Evolutionary conservation across 1,140 invertebrate species (phyloP), one percentile per base, ranked within the genome.

Genomic region (Drosophila murphyi): DNA sequence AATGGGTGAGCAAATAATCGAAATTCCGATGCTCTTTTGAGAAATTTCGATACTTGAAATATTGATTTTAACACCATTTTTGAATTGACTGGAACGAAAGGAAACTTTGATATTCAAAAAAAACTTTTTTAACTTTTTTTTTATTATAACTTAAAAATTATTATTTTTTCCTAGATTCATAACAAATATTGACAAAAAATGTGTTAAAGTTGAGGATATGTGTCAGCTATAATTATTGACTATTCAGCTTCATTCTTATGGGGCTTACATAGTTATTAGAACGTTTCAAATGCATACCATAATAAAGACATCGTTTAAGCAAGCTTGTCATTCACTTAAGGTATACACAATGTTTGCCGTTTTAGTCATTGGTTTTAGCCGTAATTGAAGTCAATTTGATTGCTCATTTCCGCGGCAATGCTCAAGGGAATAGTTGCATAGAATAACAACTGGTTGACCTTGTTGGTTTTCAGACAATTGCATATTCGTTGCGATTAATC

Each of bases 331-430:
- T 64, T 43, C 39, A 3, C 6, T 35, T 43, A 34, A 54, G 5
- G 5, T 32, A 45, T 31, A 37, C 32, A 29, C 35, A 67, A 48
- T 29, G n/a, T 7, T 48, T 34, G 59, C 7, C 29, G 52, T 71
- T 69, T 88, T 83, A 88, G 52, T 87, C 82, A 88, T 68, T 34
- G 57, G 64, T 60, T 62, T 82, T 63, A 65, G 72, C 64, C 60
- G 82, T 80, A 83, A 77, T 70, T 77, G 71, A 60, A 63, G 74
- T 60, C 64, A 73, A 75, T 63, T 82, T 70, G 48, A 67, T 41
- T 35, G 59, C 60, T 55, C 29, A 68, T 82, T 76, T 78, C 75
- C 75, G 73, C 50, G 60, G 50, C 31, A 70, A 56, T 70, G 62
- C 48, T 8, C 32, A 48, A 32, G 32, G 37, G 12, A 61, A 57